phyloP scores from a whole-genome alignment of 2,888 invertebrate species.

The Elaeidobius kamerunicus region DNA sequence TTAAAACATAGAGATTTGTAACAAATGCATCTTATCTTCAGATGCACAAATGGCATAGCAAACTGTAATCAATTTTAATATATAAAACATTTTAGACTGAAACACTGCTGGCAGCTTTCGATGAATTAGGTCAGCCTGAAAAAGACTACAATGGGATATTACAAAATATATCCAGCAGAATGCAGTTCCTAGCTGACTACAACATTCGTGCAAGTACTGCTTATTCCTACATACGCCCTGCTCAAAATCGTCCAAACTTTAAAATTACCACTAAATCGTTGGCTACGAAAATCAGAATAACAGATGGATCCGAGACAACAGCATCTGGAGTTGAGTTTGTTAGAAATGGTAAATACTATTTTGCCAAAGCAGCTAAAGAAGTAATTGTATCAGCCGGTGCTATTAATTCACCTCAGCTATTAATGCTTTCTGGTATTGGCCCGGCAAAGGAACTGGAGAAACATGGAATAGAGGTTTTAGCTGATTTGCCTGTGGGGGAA shows the following conservation, averaged over 20 bases:
- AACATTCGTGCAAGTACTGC: conserved; percentile 13
- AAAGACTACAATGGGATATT: conserved; percentile 17
- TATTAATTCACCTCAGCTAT: background rate
- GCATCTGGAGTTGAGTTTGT: background rate
- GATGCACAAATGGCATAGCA: too few species aligned
- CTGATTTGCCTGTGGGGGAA: conserved; percentile 1
- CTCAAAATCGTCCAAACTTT: conserved; percentile 19
- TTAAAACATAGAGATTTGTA: too few species aligned
- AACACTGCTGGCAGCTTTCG: conserved; percentile 49
- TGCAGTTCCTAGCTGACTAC: conserved; percentile 20
- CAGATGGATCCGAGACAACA: background rate
- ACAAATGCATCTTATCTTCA: too few species aligned
- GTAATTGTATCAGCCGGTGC: background rate
- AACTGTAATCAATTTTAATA: background rate
- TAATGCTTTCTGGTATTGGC: background rate
- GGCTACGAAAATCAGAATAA: conserved; percentile 25
- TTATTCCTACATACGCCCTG: conserved; percentile 16
- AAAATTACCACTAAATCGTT: conserved; percentile 55
- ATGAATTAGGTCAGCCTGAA: conserved; percentile 39
- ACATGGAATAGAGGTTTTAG: background rate
- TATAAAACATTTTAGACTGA: background rate
- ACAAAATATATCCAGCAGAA: conserved; percentile 18
- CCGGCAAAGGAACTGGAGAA: background rate
- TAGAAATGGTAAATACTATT: background rate
- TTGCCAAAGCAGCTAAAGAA: background rate